Conservation (phyloP, 2,113 vertebrate species). For the Spea multiplicata region DNA sequence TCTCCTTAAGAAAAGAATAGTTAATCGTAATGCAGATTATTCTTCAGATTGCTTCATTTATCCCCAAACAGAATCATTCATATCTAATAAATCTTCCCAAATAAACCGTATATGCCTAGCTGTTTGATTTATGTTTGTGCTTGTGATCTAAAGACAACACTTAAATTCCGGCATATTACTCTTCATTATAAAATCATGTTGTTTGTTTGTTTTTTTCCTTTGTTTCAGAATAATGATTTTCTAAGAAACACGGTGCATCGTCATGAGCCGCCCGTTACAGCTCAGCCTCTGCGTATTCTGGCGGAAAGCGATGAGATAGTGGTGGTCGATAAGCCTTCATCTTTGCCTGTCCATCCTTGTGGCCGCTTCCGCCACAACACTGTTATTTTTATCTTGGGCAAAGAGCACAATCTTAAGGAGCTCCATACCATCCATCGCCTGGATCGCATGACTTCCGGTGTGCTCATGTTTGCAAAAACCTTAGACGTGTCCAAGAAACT, state of each 20-base stretch:
- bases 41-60: no score
- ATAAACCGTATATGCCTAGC: no score
- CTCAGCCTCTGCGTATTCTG: conserved; percentile 74
- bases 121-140: no score
- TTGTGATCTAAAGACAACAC: no score
- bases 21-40: no score
- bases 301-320: conserved; percentile 82
- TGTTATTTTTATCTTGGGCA: conserved; percentile 94
- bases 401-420: conserved; percentile 81
- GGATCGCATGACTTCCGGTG: conserved; percentile 91
- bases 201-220: background rate
- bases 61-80: no score
- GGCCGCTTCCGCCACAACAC: conserved; percentile 95
- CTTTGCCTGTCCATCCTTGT: conserved; percentile 92
- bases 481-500: conserved; percentile 80
- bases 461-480: conserved; percentile 91
- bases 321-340: conserved; percentile 92
- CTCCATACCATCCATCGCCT: conserved; percentile 90
- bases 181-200: no score
- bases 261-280: conserved; percentile 89
- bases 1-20: no score
- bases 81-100: no score
- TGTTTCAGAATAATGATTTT: conserved; percentile 86
- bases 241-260: conserved; percentile 90
- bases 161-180: no score